Percentiles rank a stretch among this genome's conserved stretches.
Conservation (phyloP, 2,888 invertebrate species). For the Epinotia ramella region DNA sequence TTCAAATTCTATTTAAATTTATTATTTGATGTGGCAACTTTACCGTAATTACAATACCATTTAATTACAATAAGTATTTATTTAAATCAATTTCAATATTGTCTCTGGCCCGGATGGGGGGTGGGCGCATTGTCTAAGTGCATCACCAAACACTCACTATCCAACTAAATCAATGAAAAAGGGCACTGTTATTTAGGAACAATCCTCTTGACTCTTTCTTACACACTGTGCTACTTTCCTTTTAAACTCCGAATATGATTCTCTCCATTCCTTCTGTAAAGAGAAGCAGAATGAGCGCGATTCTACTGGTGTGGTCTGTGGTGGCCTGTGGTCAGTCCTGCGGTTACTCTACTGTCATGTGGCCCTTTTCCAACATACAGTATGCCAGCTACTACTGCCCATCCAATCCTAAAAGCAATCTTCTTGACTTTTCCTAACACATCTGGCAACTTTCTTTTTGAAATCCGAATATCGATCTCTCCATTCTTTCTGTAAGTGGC, state of each 20-base stretch:
- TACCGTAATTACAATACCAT: slow-evolving; percentile 83
- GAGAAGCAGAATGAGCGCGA: slow-evolving; percentile 81
- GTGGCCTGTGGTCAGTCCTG: slow-evolving; percentile 54
- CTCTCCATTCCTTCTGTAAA: slow-evolving; percentile 99
- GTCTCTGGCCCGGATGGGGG: slow-evolving; percentile 77
- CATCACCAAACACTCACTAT: slow-evolving; percentile 82
- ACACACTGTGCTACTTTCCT: slow-evolving; percentile 99
- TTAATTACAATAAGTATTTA: slow-evolving; percentile 83
- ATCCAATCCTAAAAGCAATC: slow-evolving; percentile 93
- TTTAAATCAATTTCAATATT: slow-evolving; percentile 84
- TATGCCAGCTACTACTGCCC: slow-evolving; percentile 68
- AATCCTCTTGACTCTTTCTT: slow-evolving; percentile 99
- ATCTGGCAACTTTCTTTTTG: slow-evolving; percentile 98
- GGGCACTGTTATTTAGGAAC: slow-evolving; percentile 91
- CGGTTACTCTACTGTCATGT: slow-evolving; percentile 63
- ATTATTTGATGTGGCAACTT: slow-evolving; percentile 83
- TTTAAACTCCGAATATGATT: slow-evolving; percentile 98
- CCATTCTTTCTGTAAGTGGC: slow-evolving; percentile 95
- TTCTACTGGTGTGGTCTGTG: slow-evolving; percentile 81
- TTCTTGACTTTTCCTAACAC: slow-evolving; percentile 99
- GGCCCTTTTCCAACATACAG: slow-evolving; percentile 76
- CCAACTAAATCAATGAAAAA: slow-evolving; percentile 79
- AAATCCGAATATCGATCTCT: slow-evolving; percentile 98
- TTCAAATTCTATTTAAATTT: slow-evolving; percentile 77
- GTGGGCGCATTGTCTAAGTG: slow-evolving; percentile 69